A percentile compares a stretch with the other conserved stretches of the same genome.
These are phyloP conservation scores for Tapirus terrestris DNA, from an alignment of 2,113 vertebrate species.

Conservation along the genomic window DNA sequence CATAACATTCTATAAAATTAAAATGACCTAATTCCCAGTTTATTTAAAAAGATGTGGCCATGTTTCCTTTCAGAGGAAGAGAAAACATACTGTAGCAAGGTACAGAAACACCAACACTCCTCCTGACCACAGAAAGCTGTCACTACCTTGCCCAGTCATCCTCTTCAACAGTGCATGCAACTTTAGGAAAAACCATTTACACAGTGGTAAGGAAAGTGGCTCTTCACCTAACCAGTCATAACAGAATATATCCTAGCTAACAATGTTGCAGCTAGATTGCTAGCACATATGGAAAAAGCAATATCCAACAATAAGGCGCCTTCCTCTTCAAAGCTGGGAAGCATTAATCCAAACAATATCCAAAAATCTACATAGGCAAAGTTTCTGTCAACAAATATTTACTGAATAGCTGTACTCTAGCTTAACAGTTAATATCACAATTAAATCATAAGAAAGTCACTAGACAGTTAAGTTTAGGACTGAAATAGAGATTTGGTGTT, in stretches of 20 bases:
- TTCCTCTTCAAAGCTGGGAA: background rate
- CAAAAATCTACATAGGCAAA: background rate
- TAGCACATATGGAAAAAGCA: background rate
- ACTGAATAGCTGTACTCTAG: background rate
- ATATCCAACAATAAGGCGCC: background rate
- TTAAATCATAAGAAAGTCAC: background rate
- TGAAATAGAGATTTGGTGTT: slow-evolving; percentile 32
- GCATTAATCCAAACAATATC: slow-evolving; percentile 11
- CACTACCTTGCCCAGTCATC: background rate
- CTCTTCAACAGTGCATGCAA: background rate
- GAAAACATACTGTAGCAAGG: background rate
- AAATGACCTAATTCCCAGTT: slow-evolving; percentile 21
- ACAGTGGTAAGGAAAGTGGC: background rate
- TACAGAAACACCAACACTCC: background rate
- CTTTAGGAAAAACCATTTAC: background rate
- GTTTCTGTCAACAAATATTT: slow-evolving; percentile 31
- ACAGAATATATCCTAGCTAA: background rate
- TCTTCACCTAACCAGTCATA: background rate
- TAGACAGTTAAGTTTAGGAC: background rate
- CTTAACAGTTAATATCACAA: slow-evolving; percentile 1
- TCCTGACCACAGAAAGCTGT: background rate
- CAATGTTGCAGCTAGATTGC: background rate
- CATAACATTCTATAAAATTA: slow-evolving; percentile 17
- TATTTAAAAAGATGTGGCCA: background rate
- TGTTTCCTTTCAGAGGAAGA: background rate